Evolutionary conservation across 2,113 vertebrate genomes (phyloP).

Genomic region (Mesoclemmys tuberculata): DNA sequence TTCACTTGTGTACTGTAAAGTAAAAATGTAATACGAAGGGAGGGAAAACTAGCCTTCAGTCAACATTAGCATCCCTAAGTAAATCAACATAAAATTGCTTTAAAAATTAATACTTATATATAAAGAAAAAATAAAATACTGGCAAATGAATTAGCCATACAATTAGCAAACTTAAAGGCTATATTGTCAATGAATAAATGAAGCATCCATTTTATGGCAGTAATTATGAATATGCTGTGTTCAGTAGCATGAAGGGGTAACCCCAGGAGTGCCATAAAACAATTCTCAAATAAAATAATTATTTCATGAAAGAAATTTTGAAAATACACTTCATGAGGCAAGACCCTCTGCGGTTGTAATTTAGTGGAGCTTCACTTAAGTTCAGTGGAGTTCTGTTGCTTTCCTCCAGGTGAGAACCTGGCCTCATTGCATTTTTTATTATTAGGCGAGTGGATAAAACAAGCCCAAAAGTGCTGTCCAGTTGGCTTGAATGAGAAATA

Average conservation of each 20-base stretch:
- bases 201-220: not conserved
- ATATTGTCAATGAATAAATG: accelerated
- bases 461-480: accelerated
- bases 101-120: not conserved
- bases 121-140: not conserved
- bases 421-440: not conserved
- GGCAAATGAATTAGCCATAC: not conserved
- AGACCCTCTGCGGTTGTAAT: accelerated
- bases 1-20: not conserved
- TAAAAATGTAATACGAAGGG: not conserved
- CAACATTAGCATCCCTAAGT: not conserved
- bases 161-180: not conserved
- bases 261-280: accelerated
- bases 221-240: not conserved
- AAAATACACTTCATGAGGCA: accelerated
- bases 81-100: not conserved
- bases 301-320: not conserved
- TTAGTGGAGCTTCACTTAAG: not conserved
- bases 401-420: not conserved
- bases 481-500: not conserved
- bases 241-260: accelerated
- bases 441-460: accelerated
- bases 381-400: not conserved
- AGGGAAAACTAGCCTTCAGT: not conserved
- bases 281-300: not conserved